Conservation (phyloP, 1,140 invertebrate genomes). For the Proctacanthus coquilletti region DNA sequence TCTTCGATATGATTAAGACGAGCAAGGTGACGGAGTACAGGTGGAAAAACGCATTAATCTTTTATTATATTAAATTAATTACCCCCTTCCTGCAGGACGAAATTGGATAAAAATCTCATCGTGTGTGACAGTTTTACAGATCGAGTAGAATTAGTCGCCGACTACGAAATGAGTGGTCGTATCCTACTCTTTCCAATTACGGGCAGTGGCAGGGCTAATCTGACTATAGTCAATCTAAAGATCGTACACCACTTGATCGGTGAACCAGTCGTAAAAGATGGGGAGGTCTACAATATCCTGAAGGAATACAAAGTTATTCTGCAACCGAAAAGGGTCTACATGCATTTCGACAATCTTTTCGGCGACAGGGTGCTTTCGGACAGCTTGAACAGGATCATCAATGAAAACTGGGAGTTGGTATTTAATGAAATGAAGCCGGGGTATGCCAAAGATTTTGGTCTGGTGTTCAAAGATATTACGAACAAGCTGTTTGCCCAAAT, state of each 20-base stretch:
- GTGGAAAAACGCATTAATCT: constrained; percentile 10
- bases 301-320: constrained; percentile 41
- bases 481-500: constrained; percentile 46
- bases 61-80: background rate
- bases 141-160: constrained; percentile 39
- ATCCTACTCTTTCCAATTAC: constrained; percentile 51
- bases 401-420: constrained; percentile 46
- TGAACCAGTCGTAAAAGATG: constrained; percentile 38
- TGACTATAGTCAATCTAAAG: constrained; percentile 43
- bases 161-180: constrained; percentile 51
- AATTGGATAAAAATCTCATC: constrained; percentile 31
- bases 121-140: constrained; percentile 32
- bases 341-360: constrained; percentile 46
- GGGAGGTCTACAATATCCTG: constrained; percentile 41
- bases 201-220: constrained; percentile 50
- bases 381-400: constrained; percentile 42
- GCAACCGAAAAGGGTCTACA: constrained; percentile 33
- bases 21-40: constrained; percentile 26
- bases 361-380: constrained; percentile 39
- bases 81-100: constrained; percentile 24
- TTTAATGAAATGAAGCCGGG: constrained; percentile 45
- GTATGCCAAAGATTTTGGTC: constrained; percentile 43
- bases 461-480: constrained; percentile 40
- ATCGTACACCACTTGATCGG: constrained; percentile 40
- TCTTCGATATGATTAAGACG: constrained; percentile 34